Evolutionary conservation across 2,113 vertebrate genomes (phyloP).

Genomic region (Calonectris borealis): DNA sequence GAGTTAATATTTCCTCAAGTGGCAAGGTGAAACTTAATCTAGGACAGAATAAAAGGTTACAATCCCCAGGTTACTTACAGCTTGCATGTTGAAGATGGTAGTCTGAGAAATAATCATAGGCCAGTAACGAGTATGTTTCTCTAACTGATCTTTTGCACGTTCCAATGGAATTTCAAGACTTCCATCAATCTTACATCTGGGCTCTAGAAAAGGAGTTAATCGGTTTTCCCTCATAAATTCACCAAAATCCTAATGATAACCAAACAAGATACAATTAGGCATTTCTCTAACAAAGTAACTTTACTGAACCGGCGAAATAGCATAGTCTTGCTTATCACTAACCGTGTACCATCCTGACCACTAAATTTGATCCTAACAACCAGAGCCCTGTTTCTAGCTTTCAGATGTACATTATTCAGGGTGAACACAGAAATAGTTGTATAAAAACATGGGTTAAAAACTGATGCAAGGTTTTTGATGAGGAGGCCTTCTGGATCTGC

Average conservation of each 20-base stretch:
- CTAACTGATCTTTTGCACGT: constrained; percentile 92
- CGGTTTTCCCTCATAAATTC: constrained; percentile 99
- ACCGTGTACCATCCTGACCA: neutral
- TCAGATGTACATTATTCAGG: neutral
- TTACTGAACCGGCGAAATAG: constrained; percentile 46
- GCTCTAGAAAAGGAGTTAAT: constrained; percentile 90
- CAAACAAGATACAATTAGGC: constrained; percentile 79
- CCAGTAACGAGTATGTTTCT: constrained; percentile 97
- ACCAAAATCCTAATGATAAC: constrained; percentile 92
- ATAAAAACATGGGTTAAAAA: neutral
- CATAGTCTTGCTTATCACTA: neutral
- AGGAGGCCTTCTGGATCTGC: neutral
- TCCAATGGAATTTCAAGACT: constrained; percentile 86
- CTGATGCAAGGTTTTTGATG: neutral
- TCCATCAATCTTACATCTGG: constrained; percentile 81
- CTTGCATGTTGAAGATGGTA: constrained; percentile 99
- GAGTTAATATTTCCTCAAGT: neutral
- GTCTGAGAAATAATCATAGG: constrained; percentile 99
- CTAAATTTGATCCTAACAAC: neutral
- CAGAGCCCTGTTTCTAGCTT: neutral
- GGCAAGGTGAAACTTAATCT: neutral
- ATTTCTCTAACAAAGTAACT: constrained; percentile 53
- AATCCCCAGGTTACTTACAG: constrained; percentile 77
- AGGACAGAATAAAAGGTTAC: neutral
- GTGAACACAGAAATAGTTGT: neutral